Conservation (phyloP, 2,113 vertebrate genomes). For the Archocentrus centrarchus region DNA sequence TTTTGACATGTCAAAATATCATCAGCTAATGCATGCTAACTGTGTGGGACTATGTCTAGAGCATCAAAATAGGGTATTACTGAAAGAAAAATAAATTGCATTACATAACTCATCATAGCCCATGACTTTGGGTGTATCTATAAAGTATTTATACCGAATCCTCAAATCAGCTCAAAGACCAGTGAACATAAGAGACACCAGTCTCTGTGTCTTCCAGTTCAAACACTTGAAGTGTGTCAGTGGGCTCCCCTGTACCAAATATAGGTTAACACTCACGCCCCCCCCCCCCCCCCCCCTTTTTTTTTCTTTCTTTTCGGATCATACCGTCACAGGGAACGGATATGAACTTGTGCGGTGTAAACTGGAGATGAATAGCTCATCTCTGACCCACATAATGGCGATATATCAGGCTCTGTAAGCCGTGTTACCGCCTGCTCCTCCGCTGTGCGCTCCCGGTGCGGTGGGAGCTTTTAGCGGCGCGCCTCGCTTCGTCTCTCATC, state of each 20-base stretch:
- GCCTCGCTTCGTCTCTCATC: constrained; percentile 25
- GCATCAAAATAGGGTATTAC: background rate
- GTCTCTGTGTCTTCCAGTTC: background rate
- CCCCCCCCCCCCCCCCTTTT: background rate
- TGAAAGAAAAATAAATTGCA: background rate
- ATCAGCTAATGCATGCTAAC: background rate
- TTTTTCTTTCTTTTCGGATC: constrained; percentile 17
- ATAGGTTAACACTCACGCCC: constrained; percentile 44
- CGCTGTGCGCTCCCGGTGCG: constrained; percentile 5
- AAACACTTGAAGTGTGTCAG: constrained; percentile 31
- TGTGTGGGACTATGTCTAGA: background rate
- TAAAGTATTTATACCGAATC: background rate
- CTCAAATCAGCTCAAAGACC: background rate
- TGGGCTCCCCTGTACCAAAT: constrained; percentile 44
- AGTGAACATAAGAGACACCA: background rate
- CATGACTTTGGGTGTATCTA: background rate
- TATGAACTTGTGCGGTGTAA: constrained; percentile 43
- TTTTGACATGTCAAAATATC: background rate
- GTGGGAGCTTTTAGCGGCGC: constrained; percentile 15
- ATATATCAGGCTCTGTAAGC: constrained; percentile 29
- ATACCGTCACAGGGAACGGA: constrained; percentile 44
- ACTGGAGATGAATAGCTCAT: constrained; percentile 66
- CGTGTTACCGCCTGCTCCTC: constrained; percentile 21
- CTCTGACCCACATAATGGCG: constrained; percentile 74
- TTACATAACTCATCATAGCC: background rate